Percentiles rank a stretch among this genome's conserved stretches.
Evolutionary conservation across 2,888 invertebrate species (phyloP).

Genomic region (Agriopis leucophaearia): DNA sequence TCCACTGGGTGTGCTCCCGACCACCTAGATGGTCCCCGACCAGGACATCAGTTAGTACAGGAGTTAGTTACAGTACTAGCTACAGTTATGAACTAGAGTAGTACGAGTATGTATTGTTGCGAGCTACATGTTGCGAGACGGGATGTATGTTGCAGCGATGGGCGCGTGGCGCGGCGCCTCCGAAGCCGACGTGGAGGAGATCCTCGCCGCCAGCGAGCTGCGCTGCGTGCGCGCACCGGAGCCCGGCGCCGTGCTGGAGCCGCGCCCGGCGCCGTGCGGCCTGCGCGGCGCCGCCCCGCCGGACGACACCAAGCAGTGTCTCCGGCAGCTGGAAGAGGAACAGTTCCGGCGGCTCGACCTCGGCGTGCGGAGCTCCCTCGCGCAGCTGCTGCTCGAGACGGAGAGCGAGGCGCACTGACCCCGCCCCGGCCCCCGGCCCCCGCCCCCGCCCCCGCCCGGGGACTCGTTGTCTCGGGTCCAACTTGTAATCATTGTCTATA

Average conservation of each 20-base stretch:
- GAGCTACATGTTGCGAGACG: no score
- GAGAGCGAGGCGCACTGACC: conserved; percentile 26
- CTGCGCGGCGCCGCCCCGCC: conserved; percentile 17
- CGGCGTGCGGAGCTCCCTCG: conserved; percentile 58
- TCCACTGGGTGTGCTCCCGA: no score
- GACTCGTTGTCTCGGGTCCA: no score
- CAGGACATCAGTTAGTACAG: no score
- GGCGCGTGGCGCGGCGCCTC: conserved; percentile 46
- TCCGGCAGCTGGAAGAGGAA: conserved; percentile 12
- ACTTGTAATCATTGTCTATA: no score
- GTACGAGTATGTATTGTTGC: no score
- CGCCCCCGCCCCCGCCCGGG: not conserved
- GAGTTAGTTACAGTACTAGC: no score
- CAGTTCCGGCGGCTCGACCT: conserved; percentile 50
- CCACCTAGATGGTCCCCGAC: no score
- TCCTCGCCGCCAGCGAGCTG: conserved; percentile 77
- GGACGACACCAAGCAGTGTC: conserved; percentile 17
- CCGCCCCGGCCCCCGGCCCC: not conserved
- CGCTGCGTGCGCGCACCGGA: conserved; percentile 93
- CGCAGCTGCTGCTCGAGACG: conserved; percentile 49
- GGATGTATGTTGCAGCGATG: conserved; percentile 46
- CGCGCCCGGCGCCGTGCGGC: conserved; percentile 51
- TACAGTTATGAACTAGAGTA: no score
- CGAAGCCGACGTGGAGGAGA: conserved; percentile 32
- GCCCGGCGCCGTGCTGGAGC: conserved; percentile 87